Evolutionary conservation across 2,888 invertebrate genomes (phyloP).

Genomic region (Entomobrya multifasciata): DNA sequence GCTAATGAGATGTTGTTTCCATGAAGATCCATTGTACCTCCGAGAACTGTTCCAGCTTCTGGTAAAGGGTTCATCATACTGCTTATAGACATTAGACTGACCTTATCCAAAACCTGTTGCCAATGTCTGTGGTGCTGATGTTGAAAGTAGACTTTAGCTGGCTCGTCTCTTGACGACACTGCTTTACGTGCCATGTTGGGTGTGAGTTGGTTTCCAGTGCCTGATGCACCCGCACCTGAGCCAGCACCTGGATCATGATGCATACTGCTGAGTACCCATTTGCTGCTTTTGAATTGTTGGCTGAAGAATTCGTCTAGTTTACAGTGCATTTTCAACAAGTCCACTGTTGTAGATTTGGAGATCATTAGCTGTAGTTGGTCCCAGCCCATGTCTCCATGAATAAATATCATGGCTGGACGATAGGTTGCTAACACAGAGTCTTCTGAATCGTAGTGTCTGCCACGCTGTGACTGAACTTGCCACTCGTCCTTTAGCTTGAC

Average conservation of each 20-base stretch:
- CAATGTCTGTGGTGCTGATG: slow-evolving; percentile 93
- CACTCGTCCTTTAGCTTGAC: slow-evolving; percentile 93
- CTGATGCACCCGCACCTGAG: slow-evolving; percentile 79
- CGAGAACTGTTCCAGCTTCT: slow-evolving; percentile 88
- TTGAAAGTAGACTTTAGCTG: slow-evolving; percentile 33
- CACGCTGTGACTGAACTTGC: slow-evolving; percentile 86
- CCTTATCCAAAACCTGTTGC: slow-evolving; percentile 92
- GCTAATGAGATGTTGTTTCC: slow-evolving; percentile 94
- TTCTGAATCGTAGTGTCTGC: slow-evolving; percentile 81
- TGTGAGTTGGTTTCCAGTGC: slow-evolving; percentile 35
- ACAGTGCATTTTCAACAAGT: slow-evolving; percentile 97
- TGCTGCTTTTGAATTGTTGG: slow-evolving; percentile 97
- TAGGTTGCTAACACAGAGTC: slow-evolving; percentile 85
- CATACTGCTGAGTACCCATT: slow-evolving; percentile 84
- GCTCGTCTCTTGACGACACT: slow-evolving; percentile 10
- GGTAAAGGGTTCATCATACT: slow-evolving; percentile 81
- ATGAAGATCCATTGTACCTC: slow-evolving; percentile 93
- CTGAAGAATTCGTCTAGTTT: slow-evolving; percentile 99
- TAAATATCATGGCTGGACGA: slow-evolving; percentile 93
- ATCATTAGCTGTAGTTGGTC: slow-evolving; percentile 98
- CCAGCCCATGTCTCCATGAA: slow-evolving; percentile 96
- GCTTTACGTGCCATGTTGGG: slow-evolving; percentile 48
- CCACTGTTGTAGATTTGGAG: slow-evolving; percentile 97
- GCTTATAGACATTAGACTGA: slow-evolving; percentile 90
- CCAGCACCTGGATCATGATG: slow-evolving; percentile 83